Evolutionary conservation across 2,888 invertebrate genomes (phyloP), one percentile per base, ranked within the genome.

Genomic region (Ferrisia virgata): DNA sequence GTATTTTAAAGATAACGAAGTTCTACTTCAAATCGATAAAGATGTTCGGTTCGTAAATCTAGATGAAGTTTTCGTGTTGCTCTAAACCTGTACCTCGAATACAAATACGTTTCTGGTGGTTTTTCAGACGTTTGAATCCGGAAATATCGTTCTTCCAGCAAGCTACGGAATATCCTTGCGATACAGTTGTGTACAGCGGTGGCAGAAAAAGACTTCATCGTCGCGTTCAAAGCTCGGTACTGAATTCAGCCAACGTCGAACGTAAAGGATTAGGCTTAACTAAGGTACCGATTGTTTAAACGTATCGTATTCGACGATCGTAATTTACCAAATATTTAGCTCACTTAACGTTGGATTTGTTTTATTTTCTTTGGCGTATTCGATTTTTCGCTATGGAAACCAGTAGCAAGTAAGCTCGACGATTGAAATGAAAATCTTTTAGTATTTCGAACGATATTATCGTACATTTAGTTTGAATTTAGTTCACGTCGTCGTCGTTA

Each of bases 91-190:
- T n/a, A 13, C 3, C 18, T 53, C 33, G 36, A 36, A 36, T n/a
- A n/a, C n/a, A 36, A 36, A 36, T 8, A 6, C 36, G 47, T 47
- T 47, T 18, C 18, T 18, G 79, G 85, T 78, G 85, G 78, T n/a
- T n/a, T n/a, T n/a, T n/a, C 85, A 90, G 92, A 86, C 92, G 98
- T 82, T 89, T 98, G 1, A 97, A 97, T 88, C 98, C 98, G 13
- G 98, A 98, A 89, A 96, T 96, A 88, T 97, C 97, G 83, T 99
- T 99, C 90, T 99, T 99, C 89, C 99, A 99, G 90, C 94, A 93
- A 81, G 94, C 97, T 15, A 98, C 98, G 0, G 95, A 96, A 86
- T 97, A 93, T 89, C 98, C 99, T 0, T 96, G 96, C 88, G 89
- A 91, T 84, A 93, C 93, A 87, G 92, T 94, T 86, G 95, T 95